Evolutionary conservation across 1,140 invertebrate genomes (phyloP), one percentile per base, ranked within the genome.

Genomic region (Drosophila teissieri): DNA sequence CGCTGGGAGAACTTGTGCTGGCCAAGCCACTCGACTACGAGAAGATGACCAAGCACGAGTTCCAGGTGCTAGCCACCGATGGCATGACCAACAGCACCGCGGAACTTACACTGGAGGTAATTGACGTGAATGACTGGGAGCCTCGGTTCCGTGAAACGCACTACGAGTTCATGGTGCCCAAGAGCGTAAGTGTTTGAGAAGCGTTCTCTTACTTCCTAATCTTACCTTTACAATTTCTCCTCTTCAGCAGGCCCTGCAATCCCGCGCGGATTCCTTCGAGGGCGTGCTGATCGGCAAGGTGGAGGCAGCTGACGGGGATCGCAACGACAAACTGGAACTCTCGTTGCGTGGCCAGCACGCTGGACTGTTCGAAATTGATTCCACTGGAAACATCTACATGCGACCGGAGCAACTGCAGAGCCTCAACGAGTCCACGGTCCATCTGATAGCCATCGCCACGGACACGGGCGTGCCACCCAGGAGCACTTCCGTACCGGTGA

Each of bases 41-140:
- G 92, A 94, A 94, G 15, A 93, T 94, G 51, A 94, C 95, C 45
- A 93, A 94, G 34, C 97, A 97, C 82, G 93, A 94, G 49, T 97
- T 98, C 85, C 83, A 95, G 73, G 96, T 97, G n/a, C 95, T 96
- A 90, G 97, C 96, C 8, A 96, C 96, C 3, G 97, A 98, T 93
- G 97, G 96, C 0, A 68, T 91, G 52, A 85, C 80, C 15, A 92
- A 92, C 45, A 90, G 90, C 68, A 95, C 83, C 0, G 93, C 95
- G 1, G 93, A 93, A 39, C 93, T 98, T 0, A 96, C 96, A 61
- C 94, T 98, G 8, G 95, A 95, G 0, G 95, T 98, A 3, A 93
- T 97, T 75, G 96, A 98, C 92, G 96, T 98, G 0, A 98, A 98
- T 90, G 97, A 98, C 91, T 97, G 96, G 96, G 97, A 98, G 92